phyloP scores from a whole-genome alignment of 1,140 invertebrate species.

The Pseudomyrmex pallidus region DNA sequence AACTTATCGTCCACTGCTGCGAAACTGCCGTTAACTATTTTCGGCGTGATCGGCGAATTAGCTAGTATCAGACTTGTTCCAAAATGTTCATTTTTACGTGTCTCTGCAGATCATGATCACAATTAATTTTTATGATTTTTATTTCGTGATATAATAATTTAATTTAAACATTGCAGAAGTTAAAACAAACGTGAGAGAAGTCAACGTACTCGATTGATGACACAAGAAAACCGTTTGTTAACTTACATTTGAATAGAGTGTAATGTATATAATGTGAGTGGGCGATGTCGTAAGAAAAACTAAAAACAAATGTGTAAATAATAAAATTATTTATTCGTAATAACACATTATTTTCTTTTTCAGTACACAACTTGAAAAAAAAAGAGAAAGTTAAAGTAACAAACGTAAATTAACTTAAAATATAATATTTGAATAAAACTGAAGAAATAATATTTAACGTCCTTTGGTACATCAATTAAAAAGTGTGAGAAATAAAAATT shows the following conservation, averaged over 20 bases:
- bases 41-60: slow-evolving; percentile 98
- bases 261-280: neutral
- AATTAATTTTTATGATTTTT: neutral
- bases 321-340: neutral
- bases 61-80: slow-evolving; percentile 96
- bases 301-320: slow-evolving; percentile 7
- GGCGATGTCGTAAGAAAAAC: slow-evolving; percentile 7
- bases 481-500: too few relatives aligned
- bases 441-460: too few relatives aligned
- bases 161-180: slow-evolving; percentile 10
- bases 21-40: slow-evolving; percentile 98
- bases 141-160: too few relatives aligned
- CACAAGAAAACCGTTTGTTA: neutral
- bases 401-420: slow-evolving; percentile 16
- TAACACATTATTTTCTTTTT: neutral
- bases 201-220: neutral
- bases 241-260: slow-evolving; percentile 28
- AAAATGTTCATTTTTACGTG: slow-evolving; percentile 93
- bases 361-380: too few relatives aligned
- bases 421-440: too few relatives aligned
- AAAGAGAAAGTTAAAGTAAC: neutral
- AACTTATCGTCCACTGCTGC: slow-evolving; percentile 97
- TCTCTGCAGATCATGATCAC: slow-evolving; percentile 86
- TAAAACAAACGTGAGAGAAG: neutral
- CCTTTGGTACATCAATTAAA: too few relatives aligned